These are phyloP conservation scores for Doris montereyensis DNA, from an alignment of 2,888 invertebrate species.

Conservation along the genomic window DNA sequence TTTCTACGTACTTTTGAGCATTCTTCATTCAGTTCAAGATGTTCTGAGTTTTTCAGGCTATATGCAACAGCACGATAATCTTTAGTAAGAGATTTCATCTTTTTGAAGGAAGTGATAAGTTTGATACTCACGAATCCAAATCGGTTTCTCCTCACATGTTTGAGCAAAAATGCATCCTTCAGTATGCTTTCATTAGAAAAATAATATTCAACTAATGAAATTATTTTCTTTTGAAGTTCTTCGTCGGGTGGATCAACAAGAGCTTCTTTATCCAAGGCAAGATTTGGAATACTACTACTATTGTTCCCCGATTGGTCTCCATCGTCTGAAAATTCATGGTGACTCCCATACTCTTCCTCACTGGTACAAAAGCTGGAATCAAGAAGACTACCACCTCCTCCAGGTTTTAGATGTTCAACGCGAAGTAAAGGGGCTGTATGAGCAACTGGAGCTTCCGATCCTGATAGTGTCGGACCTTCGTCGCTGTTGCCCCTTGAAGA, in stretches of 20 bases:
- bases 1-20: constrained; percentile 91
- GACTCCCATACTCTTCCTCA: constrained; percentile 57
- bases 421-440: constrained; percentile 58
- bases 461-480: constrained; percentile 44
- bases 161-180: constrained; percentile 94
- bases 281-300: constrained; percentile 43
- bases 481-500: constrained; percentile 43
- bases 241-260: constrained; percentile 66
- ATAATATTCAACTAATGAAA: constrained; percentile 86
- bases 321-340: constrained; percentile 46
- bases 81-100: constrained; percentile 93
- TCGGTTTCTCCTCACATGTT: constrained; percentile 94
- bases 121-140: constrained; percentile 96
- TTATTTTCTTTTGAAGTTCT: constrained; percentile 65
- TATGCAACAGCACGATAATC: constrained; percentile 95
- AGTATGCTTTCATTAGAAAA: constrained; percentile 96
- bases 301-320: constrained; percentile 49
- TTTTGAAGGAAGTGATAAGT: constrained; percentile 93
- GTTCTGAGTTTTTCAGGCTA: constrained; percentile 84
- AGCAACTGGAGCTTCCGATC: constrained; percentile 45
- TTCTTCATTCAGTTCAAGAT: constrained; percentile 89
- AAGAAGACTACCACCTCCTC: constrained; percentile 50
- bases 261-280: constrained; percentile 41
- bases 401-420: constrained; percentile 62
- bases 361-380: constrained; percentile 56